Base-by-base conservation (phyloP, 2,888 invertebrate species). In the Drosophila antonietae region DNA sequence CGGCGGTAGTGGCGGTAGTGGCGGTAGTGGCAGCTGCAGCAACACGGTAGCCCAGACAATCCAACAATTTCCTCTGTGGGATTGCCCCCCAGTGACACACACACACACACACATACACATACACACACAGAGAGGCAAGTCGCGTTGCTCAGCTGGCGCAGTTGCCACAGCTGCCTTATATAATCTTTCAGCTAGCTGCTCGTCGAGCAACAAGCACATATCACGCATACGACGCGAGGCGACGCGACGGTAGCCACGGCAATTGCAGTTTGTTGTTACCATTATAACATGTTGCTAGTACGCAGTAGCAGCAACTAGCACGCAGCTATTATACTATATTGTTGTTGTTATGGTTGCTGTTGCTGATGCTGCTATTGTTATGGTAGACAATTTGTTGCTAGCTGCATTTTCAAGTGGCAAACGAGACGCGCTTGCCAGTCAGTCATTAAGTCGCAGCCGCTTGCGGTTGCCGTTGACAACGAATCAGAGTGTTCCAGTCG, bases 391-490 rank as follows among this genome's bases (percentile, higher is more conserved):
- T 81, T 84, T 83, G 76, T 76, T 81, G 71, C 78, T 76, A 72
- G 78, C 69, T 76, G 84, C 79, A 86, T 76, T 87, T 83, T 81
- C 71, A 71, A 81, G 83, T 78, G 68, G 68, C 81, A 70, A 82
- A 73, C 81, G 58, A 81, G 78, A 83, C 81, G 65, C 75, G 68
- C 66, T 78, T 70, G 74, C 68, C 51, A 70, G 74, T 66, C 81
- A 51, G 78, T 79, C 85, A 81, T 81, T 83, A 72, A 75, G 55
- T 65, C 66, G 57, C 67, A 53, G 56, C 62, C 56, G 60, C 61
- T 57, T 63, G 57, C 62, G 73, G 47, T 73, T 73, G 55, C 20
- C 55, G 56, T 52, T 59, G 49, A 43, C 31, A 28, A 47, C 37
- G 55, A 23, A 23, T 9, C 7, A 41, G 28, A 67, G 10, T 31